Percentiles rank a stretch among this genome's conserved stretches.
Evolutionary conservation across 2,113 vertebrate genomes (phyloP).

Genomic region (Phocoena sinus): DNA sequence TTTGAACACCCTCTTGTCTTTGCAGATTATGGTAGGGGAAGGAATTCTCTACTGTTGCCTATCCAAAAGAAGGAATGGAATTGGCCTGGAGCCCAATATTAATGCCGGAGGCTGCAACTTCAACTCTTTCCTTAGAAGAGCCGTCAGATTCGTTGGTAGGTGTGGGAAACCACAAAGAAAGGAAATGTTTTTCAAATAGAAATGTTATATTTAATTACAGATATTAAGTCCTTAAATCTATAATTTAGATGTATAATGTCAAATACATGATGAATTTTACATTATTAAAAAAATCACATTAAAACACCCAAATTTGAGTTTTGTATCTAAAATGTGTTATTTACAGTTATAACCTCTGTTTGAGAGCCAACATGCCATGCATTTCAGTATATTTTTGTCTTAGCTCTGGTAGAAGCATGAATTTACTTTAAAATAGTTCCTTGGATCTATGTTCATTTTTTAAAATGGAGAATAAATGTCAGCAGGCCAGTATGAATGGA

Average conservation of each 20-base stretch:
- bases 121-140: conserved; percentile 97
- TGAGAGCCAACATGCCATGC: not conserved
- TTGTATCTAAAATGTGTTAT: conserved; percentile 19
- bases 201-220: conserved; percentile 59
- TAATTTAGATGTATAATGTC: conserved; percentile 52
- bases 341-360: not conserved
- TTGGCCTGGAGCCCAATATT: conserved; percentile 91
- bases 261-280: not conserved
- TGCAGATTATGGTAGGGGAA: conserved; percentile 98
- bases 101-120: conserved; percentile 98
- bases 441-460: not conserved
- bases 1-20: conserved; percentile 67
- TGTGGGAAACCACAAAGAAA: conserved; percentile 54
- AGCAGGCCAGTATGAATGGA: not conserved
- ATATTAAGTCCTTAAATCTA: conserved; percentile 50
- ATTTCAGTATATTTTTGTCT: not conserved
- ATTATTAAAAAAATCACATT: not conserved
- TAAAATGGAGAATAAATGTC: not conserved
- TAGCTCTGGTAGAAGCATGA: not conserved
- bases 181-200: conserved; percentile 33
- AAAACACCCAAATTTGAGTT: not conserved
- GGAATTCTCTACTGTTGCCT: conserved; percentile 97
- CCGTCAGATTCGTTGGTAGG: conserved; percentile 96
- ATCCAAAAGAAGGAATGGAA: conserved; percentile 87
- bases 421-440: conserved; percentile 41